These are phyloP conservation scores for Ornithoptera alexandrae DNA, from an alignment of 2,888 invertebrate species.

Conservation along the genomic window DNA sequence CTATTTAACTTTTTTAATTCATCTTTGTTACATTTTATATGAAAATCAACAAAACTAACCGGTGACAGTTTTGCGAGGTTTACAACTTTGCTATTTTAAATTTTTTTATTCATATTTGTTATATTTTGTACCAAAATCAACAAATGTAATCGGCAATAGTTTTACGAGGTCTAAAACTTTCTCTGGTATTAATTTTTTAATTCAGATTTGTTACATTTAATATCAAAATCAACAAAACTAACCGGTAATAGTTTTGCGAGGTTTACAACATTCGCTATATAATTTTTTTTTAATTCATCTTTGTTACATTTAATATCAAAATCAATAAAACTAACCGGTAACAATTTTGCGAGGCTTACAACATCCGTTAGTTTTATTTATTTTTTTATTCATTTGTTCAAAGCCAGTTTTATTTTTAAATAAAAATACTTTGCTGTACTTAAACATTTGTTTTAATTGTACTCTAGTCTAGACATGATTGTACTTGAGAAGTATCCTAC, in stretches of 20 bases:
- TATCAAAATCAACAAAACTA: conserved; percentile 36
- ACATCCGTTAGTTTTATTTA: neutral
- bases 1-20: neutral
- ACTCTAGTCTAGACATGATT: conserved; percentile 33
- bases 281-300: neutral
- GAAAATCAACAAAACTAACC: no score
- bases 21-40: no score
- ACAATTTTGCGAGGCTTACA: conserved; percentile 43
- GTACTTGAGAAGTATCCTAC: conserved; percentile 43
- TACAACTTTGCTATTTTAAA: no score
- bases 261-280: conserved; percentile 22
- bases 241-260: conserved; percentile 47
- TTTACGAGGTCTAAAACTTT: no score
- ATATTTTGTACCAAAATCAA: no score
- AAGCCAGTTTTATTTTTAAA: neutral
- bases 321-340: conserved; percentile 39
- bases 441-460: conserved; percentile 17
- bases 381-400: conserved; percentile 9
- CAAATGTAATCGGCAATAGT: no score
- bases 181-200: no score
- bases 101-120: no score
- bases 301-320: conserved; percentile 34
- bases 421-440: neutral
- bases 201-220: neutral
- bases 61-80: no score